Conservation (phyloP, 2,113 vertebrate genomes). For the Rhipidura dahli region DNA sequence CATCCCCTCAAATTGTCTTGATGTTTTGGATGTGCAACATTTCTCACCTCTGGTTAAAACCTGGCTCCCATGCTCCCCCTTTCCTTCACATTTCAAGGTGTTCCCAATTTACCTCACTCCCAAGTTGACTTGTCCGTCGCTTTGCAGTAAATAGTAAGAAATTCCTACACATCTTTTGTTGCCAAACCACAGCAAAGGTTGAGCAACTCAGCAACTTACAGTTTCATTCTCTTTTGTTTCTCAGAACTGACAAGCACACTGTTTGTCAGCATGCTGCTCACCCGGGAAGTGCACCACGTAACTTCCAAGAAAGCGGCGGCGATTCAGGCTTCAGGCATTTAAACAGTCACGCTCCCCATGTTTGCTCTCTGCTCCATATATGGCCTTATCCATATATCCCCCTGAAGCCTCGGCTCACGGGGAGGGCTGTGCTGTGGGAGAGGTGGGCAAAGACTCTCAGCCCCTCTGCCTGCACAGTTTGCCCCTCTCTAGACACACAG, state of each 20-base stretch:
- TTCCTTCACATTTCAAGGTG: background rate
- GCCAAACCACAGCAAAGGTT: background rate
- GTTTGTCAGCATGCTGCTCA: background rate
- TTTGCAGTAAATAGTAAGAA: background rate
- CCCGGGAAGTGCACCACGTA: background rate
- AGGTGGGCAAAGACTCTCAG: background rate
- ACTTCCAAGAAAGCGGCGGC: background rate
- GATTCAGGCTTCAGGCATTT: constrained; percentile 29
- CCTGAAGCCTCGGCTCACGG: fast-evolving
- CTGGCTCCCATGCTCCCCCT: background rate
- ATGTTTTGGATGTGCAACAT: background rate
- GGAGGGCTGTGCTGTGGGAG: background rate
- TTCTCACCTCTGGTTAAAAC: background rate
- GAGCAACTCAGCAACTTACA: background rate
- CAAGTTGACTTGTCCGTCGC: background rate
- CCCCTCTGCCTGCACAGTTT: background rate
- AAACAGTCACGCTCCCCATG: background rate
- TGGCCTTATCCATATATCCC: background rate
- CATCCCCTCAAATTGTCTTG: background rate
- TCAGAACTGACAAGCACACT: background rate
- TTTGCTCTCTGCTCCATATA: background rate
- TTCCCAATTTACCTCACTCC: background rate
- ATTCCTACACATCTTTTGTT: background rate
- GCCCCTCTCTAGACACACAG: fast-evolving
- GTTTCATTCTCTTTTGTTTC: background rate